These are phyloP conservation scores for Papilio demoleus DNA, from an alignment of 2,888 invertebrate genomes.

Conservation along the genomic window DNA sequence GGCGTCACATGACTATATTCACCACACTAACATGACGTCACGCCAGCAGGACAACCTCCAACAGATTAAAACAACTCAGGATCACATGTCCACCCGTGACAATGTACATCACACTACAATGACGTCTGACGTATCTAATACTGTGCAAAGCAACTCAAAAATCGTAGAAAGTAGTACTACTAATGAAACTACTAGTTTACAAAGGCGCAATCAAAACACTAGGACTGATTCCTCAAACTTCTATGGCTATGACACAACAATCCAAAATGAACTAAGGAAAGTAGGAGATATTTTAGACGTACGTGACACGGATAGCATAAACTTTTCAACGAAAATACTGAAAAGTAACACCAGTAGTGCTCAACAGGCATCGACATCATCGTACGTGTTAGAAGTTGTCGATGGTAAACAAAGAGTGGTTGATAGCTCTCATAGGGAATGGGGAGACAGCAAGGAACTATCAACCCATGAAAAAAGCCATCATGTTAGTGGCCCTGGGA, in stretches of 20 bases:
- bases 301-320: conserved; percentile 65
- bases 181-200: conserved; percentile 56
- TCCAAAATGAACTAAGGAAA: conserved; percentile 73
- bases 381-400: conserved; percentile 85
- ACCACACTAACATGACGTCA: conserved; percentile 40
- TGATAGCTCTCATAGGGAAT: conserved; percentile 84
- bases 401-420: conserved; percentile 85
- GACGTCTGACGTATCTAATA: conserved; percentile 41
- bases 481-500: conserved; percentile 80
- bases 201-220: conserved; percentile 58
- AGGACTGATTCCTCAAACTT: conserved; percentile 77
- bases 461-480: conserved; percentile 81
- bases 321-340: conserved; percentile 77
- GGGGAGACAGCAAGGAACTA: conserved; percentile 80
- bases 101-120: conserved; percentile 36
- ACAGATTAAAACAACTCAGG: conserved; percentile 63
- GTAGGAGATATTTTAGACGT: conserved; percentile 76
- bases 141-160: conserved; percentile 49
- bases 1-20: conserved; percentile 47
- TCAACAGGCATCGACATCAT: conserved; percentile 85
- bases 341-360: conserved; percentile 84
- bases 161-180: conserved; percentile 53
- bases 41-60: conserved; percentile 48
- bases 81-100: conserved; percentile 55
- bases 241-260: conserved; percentile 75